Evolutionary conservation across 92 coral and sea anemone genomes (phyloP).

Genomic region (Galaxea fascicularis): DNA sequence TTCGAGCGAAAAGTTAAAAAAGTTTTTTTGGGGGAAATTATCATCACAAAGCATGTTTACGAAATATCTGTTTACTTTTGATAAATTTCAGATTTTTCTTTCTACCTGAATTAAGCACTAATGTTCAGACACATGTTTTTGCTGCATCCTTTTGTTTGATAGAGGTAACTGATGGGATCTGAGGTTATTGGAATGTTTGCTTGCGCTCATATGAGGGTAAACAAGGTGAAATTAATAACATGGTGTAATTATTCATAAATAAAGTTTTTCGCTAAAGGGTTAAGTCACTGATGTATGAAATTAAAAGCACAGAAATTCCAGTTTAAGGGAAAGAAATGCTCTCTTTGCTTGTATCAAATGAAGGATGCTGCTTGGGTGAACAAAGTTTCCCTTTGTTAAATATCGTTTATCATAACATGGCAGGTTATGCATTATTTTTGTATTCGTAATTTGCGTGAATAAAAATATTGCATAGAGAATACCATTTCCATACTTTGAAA

Average conservation of each 20-base stretch:
- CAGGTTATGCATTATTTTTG: neutral
- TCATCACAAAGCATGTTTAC: slow-evolving; percentile 24
- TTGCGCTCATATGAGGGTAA: too few relatives aligned
- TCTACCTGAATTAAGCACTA: too few relatives aligned
- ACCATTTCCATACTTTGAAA: neutral
- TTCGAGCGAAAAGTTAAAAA: neutral
- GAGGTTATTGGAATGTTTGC: too few relatives aligned
- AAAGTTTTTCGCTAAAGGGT: neutral
- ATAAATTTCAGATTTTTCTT: neutral
- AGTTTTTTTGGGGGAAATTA: neutral
- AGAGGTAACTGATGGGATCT: too few relatives aligned
- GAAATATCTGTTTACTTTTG: neutral
- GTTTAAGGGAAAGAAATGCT: neutral
- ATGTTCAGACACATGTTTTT: too few relatives aligned
- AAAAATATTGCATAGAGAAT: neutral
- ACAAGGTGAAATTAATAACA: slow-evolving; percentile 17
- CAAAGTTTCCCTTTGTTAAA: too few relatives aligned
- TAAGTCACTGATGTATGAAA: slow-evolving; percentile 1
- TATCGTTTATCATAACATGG: neutral
- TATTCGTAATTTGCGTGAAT: neutral
- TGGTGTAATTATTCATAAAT: neutral
- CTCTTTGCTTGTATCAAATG: neutral
- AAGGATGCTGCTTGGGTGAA: too few relatives aligned
- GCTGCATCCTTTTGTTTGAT: too few relatives aligned
- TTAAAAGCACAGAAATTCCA: neutral